These are phyloP conservation scores for Hybognathus amarus DNA, from an alignment of 2,797 vertebrate species.

Conservation along the genomic window DNA sequence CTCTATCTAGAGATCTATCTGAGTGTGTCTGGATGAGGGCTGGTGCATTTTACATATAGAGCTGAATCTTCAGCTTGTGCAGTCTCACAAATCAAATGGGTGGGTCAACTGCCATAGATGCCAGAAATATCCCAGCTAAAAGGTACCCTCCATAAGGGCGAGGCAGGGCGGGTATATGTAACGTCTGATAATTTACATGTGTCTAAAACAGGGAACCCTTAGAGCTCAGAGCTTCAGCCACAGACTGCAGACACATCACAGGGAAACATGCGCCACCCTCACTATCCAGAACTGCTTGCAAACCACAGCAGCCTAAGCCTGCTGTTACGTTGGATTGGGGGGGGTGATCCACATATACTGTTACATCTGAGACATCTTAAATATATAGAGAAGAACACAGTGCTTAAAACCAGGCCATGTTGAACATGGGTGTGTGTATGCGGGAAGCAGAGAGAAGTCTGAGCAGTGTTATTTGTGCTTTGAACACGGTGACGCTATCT, in stretches of 20 bases:
- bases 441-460: neutral
- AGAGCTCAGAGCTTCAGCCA: conserved; percentile 54
- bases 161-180: conserved; percentile 56
- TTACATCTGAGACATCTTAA: conserved; percentile 30
- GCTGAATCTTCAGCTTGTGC: conserved; percentile 37
- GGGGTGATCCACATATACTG: conserved; percentile 9
- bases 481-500: neutral
- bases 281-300: conserved; percentile 22
- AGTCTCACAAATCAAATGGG: conserved; percentile 51
- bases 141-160: conserved; percentile 58
- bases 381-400: neutral
- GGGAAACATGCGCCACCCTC: conserved; percentile 42
- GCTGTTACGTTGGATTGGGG: conserved; percentile 49
- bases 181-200: conserved; percentile 65
- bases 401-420: conserved; percentile 4
- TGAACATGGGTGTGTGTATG: conserved; percentile 4
- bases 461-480: neutral
- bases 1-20: no score
- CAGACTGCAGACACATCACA: conserved; percentile 56
- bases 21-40: neutral
- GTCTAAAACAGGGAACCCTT: conserved; percentile 61
- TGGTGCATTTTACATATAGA: neutral
- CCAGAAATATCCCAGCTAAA: conserved; percentile 61
- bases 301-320: conserved; percentile 55
- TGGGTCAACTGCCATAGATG: conserved; percentile 50